Percentiles rank a stretch among this genome's conserved stretches.
Evolutionary conservation across 92 coral and sea anemone species (phyloP).

Genomic region (Zoanthus solanderi): DNA sequence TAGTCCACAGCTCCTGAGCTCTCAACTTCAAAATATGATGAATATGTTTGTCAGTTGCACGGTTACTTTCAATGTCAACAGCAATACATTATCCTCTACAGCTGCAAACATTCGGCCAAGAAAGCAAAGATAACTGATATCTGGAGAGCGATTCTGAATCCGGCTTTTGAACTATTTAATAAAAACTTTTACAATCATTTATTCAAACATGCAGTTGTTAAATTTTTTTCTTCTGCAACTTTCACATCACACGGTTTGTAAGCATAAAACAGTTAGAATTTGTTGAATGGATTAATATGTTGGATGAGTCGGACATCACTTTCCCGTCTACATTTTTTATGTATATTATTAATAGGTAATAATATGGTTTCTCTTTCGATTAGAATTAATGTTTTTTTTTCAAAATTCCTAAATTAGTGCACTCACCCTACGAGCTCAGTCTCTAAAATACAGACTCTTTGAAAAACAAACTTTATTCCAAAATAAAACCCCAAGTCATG

Average conservation of each 20-base stretch:
- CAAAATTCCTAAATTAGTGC: too few relatives aligned
- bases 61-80: background rate
- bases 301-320: background rate
- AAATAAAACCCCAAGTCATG: too few relatives aligned
- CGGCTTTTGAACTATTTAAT: background rate
- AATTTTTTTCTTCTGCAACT: background rate
- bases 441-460: too few relatives aligned
- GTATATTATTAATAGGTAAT: too few relatives aligned
- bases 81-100: background rate
- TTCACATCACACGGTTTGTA: background rate
- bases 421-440: too few relatives aligned
- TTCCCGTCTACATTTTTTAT: too few relatives aligned
- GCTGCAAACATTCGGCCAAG: background rate
- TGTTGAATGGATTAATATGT: background rate
- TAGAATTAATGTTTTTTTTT: too few relatives aligned
- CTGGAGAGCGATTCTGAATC: background rate
- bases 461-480: too few relatives aligned
- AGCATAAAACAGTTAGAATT: background rate
- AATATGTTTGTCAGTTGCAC: background rate
- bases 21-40: background rate
- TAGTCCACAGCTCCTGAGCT: background rate
- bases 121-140: background rate
- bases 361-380: too few relatives aligned
- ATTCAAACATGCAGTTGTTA: too few relatives aligned
- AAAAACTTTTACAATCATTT: background rate